These are phyloP conservation scores for Blennius ocellaris DNA, from an alignment of 2,113 vertebrate species.

Conservation along the genomic window DNA sequence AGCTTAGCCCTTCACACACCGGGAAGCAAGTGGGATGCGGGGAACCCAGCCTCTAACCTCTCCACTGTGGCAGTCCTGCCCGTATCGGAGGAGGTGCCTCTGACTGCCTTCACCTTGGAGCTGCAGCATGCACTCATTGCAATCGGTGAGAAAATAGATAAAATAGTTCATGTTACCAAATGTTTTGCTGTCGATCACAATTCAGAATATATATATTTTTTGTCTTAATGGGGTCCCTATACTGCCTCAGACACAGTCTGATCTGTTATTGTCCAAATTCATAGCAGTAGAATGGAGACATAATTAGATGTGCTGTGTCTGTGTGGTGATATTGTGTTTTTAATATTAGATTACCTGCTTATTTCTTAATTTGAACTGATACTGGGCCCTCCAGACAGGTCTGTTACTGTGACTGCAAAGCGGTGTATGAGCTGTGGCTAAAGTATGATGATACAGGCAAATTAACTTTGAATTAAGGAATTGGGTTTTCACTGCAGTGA, in stretches of 20 bases:
- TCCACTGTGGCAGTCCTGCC: slow-evolving; percentile 93
- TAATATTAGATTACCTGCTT: slow-evolving; percentile 1
- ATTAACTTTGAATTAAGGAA: too few species aligned
- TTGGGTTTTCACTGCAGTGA: background rate
- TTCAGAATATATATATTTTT: background rate
- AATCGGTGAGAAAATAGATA: slow-evolving; percentile 82
- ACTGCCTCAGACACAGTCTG: background rate
- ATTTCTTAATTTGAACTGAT: background rate
- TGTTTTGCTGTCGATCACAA: too few species aligned
- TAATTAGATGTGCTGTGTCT: background rate
- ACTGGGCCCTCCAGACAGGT: background rate
- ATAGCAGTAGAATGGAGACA: background rate
- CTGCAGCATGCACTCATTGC: slow-evolving; percentile 91
- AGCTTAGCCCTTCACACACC: slow-evolving; percentile 85
- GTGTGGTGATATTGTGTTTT: background rate
- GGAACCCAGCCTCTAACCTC: slow-evolving; percentile 91
- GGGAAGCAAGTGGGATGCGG: slow-evolving; percentile 90
- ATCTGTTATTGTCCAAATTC: background rate
- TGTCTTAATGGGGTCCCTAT: background rate
- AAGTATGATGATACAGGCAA: too few species aligned
- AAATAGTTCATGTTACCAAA: too few species aligned
- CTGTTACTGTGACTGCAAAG: background rate
- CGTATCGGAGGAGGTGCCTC: slow-evolving; percentile 92
- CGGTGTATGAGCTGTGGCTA: too few species aligned
- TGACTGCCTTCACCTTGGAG: slow-evolving; percentile 93